These are phyloP conservation scores for Caenorhabditis sp. DNA, from an alignment of 2,888 invertebrate species.

Conservation along the genomic window DNA sequence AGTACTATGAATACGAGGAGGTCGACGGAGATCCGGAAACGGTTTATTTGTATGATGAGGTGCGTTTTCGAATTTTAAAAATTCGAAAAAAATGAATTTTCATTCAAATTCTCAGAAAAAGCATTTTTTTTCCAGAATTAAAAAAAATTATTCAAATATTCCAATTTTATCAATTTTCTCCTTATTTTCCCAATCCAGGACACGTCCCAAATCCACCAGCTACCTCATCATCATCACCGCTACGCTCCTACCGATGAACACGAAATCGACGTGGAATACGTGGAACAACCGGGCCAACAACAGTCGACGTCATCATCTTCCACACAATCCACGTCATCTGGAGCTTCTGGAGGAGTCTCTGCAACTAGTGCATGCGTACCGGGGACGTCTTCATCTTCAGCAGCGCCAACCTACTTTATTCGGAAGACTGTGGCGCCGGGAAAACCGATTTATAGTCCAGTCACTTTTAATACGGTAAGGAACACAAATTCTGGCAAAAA, in stretches of 20 bases:
- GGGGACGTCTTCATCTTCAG: neutral
- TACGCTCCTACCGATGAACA: neutral
- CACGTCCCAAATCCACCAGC: conserved; percentile 35
- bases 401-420: conserved; percentile 35
- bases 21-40: conserved; percentile 22
- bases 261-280: conserved; percentile 12
- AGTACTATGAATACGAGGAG: conserved; percentile 21
- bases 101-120: too few species aligned
- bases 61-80: neutral
- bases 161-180: neutral
- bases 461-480: conserved; percentile 42
- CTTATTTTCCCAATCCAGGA: conserved; percentile 12
- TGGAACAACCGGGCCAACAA: neutral
- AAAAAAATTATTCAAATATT: neutral
- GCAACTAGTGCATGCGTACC: too few species aligned
- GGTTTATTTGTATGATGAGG: conserved; percentile 38
- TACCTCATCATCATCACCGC: neutral
- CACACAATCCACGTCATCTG: conserved; percentile 6
- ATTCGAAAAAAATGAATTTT: neutral
- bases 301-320: conserved; percentile 2
- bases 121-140: too few species aligned
- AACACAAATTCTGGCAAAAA: too few species aligned
- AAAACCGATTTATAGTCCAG: conserved; percentile 5
- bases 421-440: conserved; percentile 6
- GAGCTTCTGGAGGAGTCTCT: neutral